phyloP scores from a whole-genome alignment of 1,140 invertebrate genomes.

The Orchesella cincta region DNA sequence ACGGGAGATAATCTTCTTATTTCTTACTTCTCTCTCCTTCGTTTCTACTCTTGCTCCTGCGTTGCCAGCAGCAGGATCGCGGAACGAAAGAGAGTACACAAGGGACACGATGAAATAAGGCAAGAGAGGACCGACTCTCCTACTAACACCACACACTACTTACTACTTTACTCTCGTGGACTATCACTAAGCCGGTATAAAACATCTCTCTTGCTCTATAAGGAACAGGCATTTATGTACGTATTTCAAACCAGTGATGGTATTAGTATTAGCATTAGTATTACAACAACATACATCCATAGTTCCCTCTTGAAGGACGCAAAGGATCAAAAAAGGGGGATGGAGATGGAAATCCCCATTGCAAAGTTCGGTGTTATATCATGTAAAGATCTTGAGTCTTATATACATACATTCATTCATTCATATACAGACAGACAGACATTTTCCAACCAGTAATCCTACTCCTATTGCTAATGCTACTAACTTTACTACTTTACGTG shows the following conservation, averaged over 20 bases:
- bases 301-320: slow-evolving; percentile 2
- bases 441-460: not conserved
- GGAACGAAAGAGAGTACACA: slow-evolving; percentile 19
- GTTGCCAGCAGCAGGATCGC: not conserved
- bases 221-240: not conserved
- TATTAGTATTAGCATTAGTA: slow-evolving; percentile 23
- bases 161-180: too few species aligned
- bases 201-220: not conserved
- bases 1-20: slow-evolving; percentile 52
- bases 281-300: slow-evolving; percentile 18
- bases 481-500: slow-evolving; percentile 2
- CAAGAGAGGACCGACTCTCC: too few species aligned
- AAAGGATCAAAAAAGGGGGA: slow-evolving; percentile 36
- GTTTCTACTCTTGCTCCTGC: not conserved
- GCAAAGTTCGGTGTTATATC: slow-evolving; percentile 29
- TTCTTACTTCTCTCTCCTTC: slow-evolving; percentile 49
- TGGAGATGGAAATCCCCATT: slow-evolving; percentile 41
- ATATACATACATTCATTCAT: slow-evolving; percentile 10
- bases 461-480: slow-evolving; percentile 11
- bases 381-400: not conserved
- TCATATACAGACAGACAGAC: too few species aligned
- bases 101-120: slow-evolving; percentile 27
- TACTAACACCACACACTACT: too few species aligned
- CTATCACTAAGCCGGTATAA: slow-evolving; percentile 13
- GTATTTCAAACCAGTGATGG: slow-evolving; percentile 13